Evolutionary conservation across 1,140 invertebrate species (phyloP).

Genomic region (Musca vetustissima): DNA sequence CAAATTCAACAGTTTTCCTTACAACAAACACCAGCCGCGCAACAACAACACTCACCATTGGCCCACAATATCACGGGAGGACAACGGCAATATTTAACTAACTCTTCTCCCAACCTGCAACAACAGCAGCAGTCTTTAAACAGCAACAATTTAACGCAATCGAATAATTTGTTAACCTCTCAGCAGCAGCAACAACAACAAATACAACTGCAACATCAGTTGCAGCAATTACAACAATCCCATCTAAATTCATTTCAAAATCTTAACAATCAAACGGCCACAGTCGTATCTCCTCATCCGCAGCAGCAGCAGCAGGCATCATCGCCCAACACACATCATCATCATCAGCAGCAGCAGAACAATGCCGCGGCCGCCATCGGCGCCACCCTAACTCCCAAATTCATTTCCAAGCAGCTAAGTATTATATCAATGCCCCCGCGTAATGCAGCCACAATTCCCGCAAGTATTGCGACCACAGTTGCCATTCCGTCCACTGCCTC

Average conservation of each 20-base stretch:
- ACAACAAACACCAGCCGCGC: background rate
- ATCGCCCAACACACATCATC: background rate
- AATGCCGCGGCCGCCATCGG: too few species aligned
- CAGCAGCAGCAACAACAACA: slow-evolving; percentile 34
- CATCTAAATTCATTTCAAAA: slow-evolving; percentile 37
- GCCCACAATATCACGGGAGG: too few species aligned
- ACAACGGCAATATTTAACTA: too few species aligned
- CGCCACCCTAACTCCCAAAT: slow-evolving; percentile 35
- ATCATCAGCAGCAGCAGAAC: slow-evolving; percentile 21
- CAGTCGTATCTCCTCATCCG: slow-evolving; percentile 25
- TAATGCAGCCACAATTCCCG: slow-evolving; percentile 35
- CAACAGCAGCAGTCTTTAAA: slow-evolving; percentile 48
- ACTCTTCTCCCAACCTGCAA: slow-evolving; percentile 8
- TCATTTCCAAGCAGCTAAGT: slow-evolving; percentile 47
- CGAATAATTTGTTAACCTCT: slow-evolving; percentile 3
- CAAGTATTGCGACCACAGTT: slow-evolving; percentile 29
- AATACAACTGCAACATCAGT: slow-evolving; percentile 37
- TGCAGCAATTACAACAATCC: slow-evolving; percentile 31
- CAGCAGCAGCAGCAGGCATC: slow-evolving; percentile 37
- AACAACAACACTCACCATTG: slow-evolving; percentile 29
- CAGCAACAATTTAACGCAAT: slow-evolving; percentile 38
- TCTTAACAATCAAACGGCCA: slow-evolving; percentile 21
- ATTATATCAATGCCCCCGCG: slow-evolving; percentile 49
- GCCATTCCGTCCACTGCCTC: slow-evolving; percentile 46
- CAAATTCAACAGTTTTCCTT: slow-evolving; percentile 28